Evolutionary conservation across 2,113 vertebrate genomes (phyloP), one percentile per base, ranked within the genome.

Genomic region (Mirza zaza): DNA sequence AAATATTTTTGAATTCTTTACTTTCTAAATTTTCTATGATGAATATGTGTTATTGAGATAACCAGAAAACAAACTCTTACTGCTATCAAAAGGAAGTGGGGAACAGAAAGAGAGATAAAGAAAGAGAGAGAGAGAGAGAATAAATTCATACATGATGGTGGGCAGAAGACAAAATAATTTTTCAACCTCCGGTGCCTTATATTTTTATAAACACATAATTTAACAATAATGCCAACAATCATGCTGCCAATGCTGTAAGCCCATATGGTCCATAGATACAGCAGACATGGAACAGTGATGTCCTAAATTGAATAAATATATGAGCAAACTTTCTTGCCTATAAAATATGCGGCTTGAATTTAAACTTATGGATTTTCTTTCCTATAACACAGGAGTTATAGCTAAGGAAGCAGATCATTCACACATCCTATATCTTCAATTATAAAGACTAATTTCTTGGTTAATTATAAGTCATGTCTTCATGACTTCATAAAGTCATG

Each of bases 361-460:
- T 92, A 59, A 94, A 96, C 20, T 57, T 65, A 48, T 3, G 17
- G 48, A 39, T 86, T 61, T 34, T 77, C 6, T 70, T 81, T 59
- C 25, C 15, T 48, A 1, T 68, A 59, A 52, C 17, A 42, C 8
- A 92, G 17, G 20, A 55, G 12, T 12, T 71, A 57, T 27, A 91
- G 34, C 11, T 85, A 34, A n/a, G 17, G 50, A 89, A 86, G 27
- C 11, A 76, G 76, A 65, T 65, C 4, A 52, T 7, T 82, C 14
- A 73, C 1, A 14, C 1, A 12, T 39, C 36, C 68, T 76, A 3
- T 34, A 86, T 70, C 34, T 55, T 91, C 79, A 82, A 73, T 91
- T 77, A 68, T 59, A 15, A 91, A 91, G n/a, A 42, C 6, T 21
- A 17, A 52, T 9, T 48, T 57, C 61, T 71, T 71, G 50, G 20